Conservation (phyloP, 2,888 invertebrate species). For the Zaprionus obscuricornis region DNA sequence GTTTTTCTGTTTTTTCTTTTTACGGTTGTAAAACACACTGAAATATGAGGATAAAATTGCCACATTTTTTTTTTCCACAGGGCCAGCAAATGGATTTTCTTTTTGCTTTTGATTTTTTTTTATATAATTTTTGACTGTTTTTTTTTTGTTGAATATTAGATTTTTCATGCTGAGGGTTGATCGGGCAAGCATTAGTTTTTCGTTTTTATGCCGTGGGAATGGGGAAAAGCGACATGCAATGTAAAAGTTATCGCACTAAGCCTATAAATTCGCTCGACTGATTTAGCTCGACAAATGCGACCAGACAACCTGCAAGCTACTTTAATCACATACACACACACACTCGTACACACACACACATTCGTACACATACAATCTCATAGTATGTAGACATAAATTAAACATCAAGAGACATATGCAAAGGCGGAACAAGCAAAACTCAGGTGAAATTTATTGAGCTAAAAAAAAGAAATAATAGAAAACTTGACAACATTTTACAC, state of each 20-base stretch:
- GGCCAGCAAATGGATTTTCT: conserved; percentile 55
- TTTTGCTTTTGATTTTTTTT: conserved; percentile 19
- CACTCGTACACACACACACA: conserved; percentile 16
- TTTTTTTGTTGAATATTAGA: too few relatives aligned
- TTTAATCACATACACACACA: conserved; percentile 31
- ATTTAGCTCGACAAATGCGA: conserved; percentile 42
- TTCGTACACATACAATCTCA: conserved; percentile 18
- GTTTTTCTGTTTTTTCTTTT: conserved; percentile 46
- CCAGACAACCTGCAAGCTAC: conserved; percentile 49
- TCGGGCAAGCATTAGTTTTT: conserved; percentile 4
- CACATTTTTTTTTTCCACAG: conserved; percentile 47
- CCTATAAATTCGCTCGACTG: conserved; percentile 34
- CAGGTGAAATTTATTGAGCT: conserved; percentile 77
- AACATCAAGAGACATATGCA: conserved; percentile 76
- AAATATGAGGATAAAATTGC: conserved; percentile 76
- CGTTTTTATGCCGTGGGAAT: conserved; percentile 45
- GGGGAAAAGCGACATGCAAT: too few relatives aligned
- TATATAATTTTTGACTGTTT: too few relatives aligned
- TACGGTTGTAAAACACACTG: conserved; percentile 56
- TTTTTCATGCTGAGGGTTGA: conserved; percentile 46
- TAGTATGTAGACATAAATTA: conserved; percentile 66
- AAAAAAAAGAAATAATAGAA: conserved; percentile 38
- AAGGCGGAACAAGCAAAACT: conserved; percentile 72
- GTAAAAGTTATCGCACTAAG: conserved; percentile 23
- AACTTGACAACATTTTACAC: conserved; percentile 43